phyloP scores from a whole-genome alignment of 2,888 invertebrate species.

The Eubasilissa splendida region DNA sequence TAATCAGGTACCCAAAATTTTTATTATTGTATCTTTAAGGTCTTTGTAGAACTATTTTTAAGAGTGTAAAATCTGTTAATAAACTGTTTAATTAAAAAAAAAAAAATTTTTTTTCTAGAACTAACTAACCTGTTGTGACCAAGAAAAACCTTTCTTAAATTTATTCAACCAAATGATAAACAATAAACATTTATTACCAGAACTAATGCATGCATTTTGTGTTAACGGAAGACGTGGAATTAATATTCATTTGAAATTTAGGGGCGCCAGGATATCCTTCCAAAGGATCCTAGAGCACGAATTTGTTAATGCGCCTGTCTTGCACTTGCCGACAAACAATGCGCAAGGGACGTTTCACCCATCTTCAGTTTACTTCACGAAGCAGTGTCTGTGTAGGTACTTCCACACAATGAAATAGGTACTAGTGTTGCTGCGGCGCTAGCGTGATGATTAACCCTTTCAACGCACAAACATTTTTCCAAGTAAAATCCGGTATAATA shows the following conservation, averaged over 20 bases:
- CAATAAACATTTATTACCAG: neutral
- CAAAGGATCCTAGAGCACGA: constrained; percentile 43
- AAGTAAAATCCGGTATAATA: too few relatives aligned
- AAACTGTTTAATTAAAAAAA: too few relatives aligned
- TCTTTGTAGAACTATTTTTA: too few relatives aligned
- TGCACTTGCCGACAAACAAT: constrained; percentile 47
- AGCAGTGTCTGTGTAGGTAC: neutral
- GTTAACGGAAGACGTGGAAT: constrained; percentile 53
- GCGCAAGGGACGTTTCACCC: constrained; percentile 24
- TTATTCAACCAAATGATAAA: too few relatives aligned
- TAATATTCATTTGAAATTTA: constrained; percentile 54
- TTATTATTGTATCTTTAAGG: too few relatives aligned
- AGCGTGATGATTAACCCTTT: too few relatives aligned
- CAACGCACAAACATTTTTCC: too few relatives aligned
- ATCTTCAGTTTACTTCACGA: constrained; percentile 27
- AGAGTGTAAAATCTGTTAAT: too few relatives aligned
- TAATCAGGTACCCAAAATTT: too few relatives aligned
- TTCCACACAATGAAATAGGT: constrained; percentile 46
- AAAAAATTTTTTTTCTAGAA: too few relatives aligned
- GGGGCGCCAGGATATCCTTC: constrained; percentile 56
- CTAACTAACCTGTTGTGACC: too few relatives aligned
- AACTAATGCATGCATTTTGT: constrained; percentile 52
- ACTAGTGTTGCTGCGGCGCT: constrained; percentile 30
- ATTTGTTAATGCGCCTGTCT: constrained; percentile 42
- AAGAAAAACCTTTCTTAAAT: too few relatives aligned